Conservation (phyloP, 2,797 vertebrate species). For the Emydoidea blandingii region DNA sequence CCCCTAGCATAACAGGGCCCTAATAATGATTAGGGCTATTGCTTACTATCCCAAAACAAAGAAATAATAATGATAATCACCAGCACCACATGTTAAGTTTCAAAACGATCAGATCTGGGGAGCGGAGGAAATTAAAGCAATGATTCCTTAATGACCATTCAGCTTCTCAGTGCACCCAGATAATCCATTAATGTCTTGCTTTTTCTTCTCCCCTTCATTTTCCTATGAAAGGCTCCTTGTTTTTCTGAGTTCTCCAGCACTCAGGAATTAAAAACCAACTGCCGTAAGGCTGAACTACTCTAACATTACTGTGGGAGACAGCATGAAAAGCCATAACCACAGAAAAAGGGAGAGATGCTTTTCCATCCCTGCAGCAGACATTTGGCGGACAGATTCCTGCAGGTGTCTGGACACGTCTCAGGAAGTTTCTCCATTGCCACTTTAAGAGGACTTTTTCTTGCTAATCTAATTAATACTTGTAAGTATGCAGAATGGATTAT, state of each 20-base stretch:
- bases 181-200: slow-evolving; percentile 32
- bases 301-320: background rate
- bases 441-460: background rate
- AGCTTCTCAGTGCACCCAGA: slow-evolving; percentile 14
- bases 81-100: background rate
- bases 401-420: slow-evolving; percentile 45
- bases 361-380: slow-evolving; percentile 29
- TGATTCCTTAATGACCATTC: background rate
- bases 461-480: slow-evolving; percentile 3
- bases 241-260: background rate
- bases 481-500: slow-evolving; percentile 10
- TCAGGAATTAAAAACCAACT: slow-evolving; percentile 11
- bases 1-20: background rate
- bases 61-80: background rate
- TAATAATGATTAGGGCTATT: background rate
- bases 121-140: background rate
- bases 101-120: background rate
- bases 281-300: slow-evolving; percentile 5
- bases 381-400: slow-evolving; percentile 44
- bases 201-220: slow-evolving; percentile 14
- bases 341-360: background rate
- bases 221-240: slow-evolving; percentile 33
- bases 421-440: slow-evolving; percentile 4
- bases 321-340: slow-evolving; percentile 26
- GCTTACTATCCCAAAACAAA: background rate